These are phyloP conservation scores for Gobius niger DNA, from an alignment of 2,113 vertebrate genomes.

Conservation along the genomic window DNA sequence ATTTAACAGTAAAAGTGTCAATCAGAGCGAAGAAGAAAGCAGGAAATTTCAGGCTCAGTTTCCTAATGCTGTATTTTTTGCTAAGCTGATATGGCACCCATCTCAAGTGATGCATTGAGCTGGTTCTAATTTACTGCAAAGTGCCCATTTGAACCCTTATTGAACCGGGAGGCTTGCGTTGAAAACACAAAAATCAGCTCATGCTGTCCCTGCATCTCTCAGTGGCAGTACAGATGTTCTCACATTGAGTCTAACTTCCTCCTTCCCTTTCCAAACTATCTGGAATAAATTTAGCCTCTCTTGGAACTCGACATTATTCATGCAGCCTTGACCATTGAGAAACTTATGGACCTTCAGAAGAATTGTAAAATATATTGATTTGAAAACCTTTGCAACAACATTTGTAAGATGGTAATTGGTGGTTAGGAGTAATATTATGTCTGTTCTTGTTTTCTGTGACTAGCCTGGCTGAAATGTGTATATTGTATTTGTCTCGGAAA, in stretches of 20 bases:
- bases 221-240: background rate
- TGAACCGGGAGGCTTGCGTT: background rate
- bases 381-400: no score
- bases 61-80: background rate
- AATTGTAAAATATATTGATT: no score
- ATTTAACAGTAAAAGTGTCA: background rate
- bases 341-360: no score
- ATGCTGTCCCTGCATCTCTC: background rate
- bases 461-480: no score
- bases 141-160: constrained; percentile 32
- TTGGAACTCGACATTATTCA: no score
- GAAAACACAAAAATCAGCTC: background rate
- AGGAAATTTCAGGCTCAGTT: background rate
- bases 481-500: no score
- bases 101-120: constrained; percentile 40
- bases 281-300: no score
- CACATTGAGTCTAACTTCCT: background rate
- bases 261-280: no score
- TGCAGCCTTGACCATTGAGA: no score
- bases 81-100: background rate
- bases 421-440: no score
- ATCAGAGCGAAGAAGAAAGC: background rate
- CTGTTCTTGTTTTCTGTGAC: no score
- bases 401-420: no score
- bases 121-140: constrained; percentile 21